A percentile compares a stretch with the other conserved stretches of the same genome.
phyloP scores from a whole-genome alignment of 1,140 invertebrate species.

The Drosophila punjabiensis region DNA sequence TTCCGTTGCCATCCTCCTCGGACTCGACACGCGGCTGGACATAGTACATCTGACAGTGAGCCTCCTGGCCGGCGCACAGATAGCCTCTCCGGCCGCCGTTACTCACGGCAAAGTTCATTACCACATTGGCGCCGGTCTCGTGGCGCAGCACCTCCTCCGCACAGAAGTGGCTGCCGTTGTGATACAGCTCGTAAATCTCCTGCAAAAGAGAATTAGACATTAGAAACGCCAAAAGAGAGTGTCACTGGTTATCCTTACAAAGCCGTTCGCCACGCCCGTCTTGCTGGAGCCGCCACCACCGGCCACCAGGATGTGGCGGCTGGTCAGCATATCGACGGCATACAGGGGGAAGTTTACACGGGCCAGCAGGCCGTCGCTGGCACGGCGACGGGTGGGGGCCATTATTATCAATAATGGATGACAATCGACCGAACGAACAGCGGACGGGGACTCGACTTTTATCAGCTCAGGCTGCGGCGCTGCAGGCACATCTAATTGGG shows the following conservation, averaged over 20 bases:
- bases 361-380: constrained; percentile 90
- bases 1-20: constrained; percentile 55
- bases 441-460: constrained; percentile 41
- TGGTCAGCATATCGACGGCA: constrained; percentile 94
- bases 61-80: constrained; percentile 96
- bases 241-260: constrained; percentile 89
- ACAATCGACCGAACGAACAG: constrained; percentile 30
- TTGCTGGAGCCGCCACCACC: constrained; percentile 98
- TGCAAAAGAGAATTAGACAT: constrained; percentile 78
- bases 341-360: constrained; percentile 97
- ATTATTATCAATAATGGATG: constrained; percentile 72
- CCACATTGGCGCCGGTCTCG: constrained; percentile 94
- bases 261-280: constrained; percentile 97
- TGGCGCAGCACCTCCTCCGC: constrained; percentile 95
- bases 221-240: neutral
- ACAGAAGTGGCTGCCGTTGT: constrained; percentile 92
- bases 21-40: constrained; percentile 90
- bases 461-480: constrained; percentile 28
- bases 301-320: constrained; percentile 96
- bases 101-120: constrained; percentile 94
- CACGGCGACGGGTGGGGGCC: constrained; percentile 78
- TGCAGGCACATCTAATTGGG: constrained; percentile 27
- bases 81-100: constrained; percentile 90
- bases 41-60: constrained; percentile 95
- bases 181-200: constrained; percentile 96